Conservation (phyloP, 2,888 invertebrate species). For the Limnephilus rhombicus region DNA sequence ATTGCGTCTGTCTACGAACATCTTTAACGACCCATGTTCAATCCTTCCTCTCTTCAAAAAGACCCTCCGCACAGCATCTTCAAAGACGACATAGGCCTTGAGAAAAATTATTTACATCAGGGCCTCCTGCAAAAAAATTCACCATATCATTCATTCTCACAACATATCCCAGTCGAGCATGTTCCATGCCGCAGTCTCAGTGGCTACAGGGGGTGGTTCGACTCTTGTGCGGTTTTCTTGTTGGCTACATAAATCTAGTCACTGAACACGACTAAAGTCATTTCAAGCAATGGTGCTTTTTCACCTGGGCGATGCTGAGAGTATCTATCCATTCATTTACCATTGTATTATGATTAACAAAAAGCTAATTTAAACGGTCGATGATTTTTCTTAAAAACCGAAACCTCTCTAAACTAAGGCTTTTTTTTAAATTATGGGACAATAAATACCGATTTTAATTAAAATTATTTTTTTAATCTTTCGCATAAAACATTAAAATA, state of each 20-base stretch:
- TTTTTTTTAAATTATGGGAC: not conserved
- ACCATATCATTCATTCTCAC: too few relatives aligned
- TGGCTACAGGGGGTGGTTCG: too few relatives aligned
- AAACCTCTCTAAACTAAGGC: not conserved
- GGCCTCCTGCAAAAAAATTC: too few relatives aligned
- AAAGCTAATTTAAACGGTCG: not conserved
- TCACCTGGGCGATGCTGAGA: not conserved
- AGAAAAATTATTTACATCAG: too few relatives aligned
- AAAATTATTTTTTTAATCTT: not conserved
- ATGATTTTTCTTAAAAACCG: not conserved
- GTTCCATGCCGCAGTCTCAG: too few relatives aligned
- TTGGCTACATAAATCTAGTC: not conserved
- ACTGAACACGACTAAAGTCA: not conserved
- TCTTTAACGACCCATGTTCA: too few relatives aligned
- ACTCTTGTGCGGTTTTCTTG: too few relatives aligned
- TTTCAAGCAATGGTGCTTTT: not conserved
- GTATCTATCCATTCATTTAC: not conserved
- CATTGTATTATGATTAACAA: not conserved
- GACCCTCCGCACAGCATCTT: too few relatives aligned
- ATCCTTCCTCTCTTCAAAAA: too few relatives aligned
- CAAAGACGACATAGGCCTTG: too few relatives aligned
- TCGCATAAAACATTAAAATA: not conserved
- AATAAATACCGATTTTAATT: not conserved
- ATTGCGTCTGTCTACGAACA: too few relatives aligned
- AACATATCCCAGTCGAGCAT: too few relatives aligned